Evolutionary conservation across 2,888 invertebrate species (phyloP), one percentile per base, ranked within the genome.

Genomic region (Epinotia ramella): DNA sequence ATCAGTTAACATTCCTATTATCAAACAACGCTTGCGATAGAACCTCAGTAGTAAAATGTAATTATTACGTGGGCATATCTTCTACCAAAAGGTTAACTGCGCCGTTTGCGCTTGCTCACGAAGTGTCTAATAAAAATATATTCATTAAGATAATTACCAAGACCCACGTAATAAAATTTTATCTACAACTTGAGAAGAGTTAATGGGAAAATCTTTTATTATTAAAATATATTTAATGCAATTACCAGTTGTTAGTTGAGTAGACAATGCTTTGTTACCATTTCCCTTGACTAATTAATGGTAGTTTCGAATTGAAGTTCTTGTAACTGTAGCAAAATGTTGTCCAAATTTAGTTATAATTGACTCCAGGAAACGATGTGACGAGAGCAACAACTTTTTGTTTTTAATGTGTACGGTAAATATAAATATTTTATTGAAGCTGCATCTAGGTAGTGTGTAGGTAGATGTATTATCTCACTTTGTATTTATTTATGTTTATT

Each of bases 311-410:
- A 24, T 33, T 33, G 20, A 20, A 68, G 18, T 68, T 53, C 57
- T 24, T 28, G 46, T 65, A 46, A 46, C 59, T 46, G 28, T 73
- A 46, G 46, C 16, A 59, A 20, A 72, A 72, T 57, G 59, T 46
- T 49, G 46, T 16, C 49, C 13, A 9, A 59, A 46, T 9, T 66
- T 49, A 9, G 28, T 46, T 59, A 57, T 44, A 64, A 59, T 67
- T 67, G 33, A 24, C 12, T 40, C 11, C 28, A 13, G 60, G 6
- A n/a, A 62, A 46, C 28, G 13, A 59, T 44, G 44, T 24, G 3
- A 13, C 4, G 4, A 5, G 1, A n/a, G 5, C 1, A 18, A 6
- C 1, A 49, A 62, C 20, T 20, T 46, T 20, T 24, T 6, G 46
- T 65, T 65, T n/a, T n/a, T n/a, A n/a, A n/a, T n/a, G n/a, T n/a